Conservation (phyloP, 1,140 invertebrate species). For the Pectinophora gossypiella region DNA sequence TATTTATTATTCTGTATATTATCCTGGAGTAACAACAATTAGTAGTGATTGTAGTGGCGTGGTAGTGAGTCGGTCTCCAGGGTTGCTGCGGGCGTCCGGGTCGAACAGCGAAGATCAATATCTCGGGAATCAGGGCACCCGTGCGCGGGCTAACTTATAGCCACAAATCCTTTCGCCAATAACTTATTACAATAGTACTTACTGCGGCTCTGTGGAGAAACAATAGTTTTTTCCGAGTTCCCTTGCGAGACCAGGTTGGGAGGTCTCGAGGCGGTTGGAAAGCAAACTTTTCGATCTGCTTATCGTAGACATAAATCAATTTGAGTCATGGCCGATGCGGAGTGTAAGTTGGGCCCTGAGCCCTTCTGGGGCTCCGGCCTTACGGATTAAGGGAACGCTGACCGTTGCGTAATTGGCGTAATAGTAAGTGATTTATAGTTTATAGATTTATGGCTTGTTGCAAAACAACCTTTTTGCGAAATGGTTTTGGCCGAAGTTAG, state of each 20-base stretch:
- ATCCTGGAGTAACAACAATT: too few relatives aligned
- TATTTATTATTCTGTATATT: too few relatives aligned
- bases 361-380: slow-evolving; percentile 45
- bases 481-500: too few relatives aligned
- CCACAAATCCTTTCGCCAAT: slow-evolving; percentile 39
- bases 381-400: slow-evolving; percentile 54
- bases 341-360: slow-evolving; percentile 45
- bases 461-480: too few relatives aligned
- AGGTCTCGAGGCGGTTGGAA: slow-evolving; percentile 15
- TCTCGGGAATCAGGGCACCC: slow-evolving; percentile 46
- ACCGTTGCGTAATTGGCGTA: slow-evolving; percentile 64
- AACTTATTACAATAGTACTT: slow-evolving; percentile 44
- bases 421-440: slow-evolving; percentile 63
- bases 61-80: too few relatives aligned
- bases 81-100: too few relatives aligned
- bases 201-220: slow-evolving; percentile 23
- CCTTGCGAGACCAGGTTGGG: slow-evolving; percentile 9
- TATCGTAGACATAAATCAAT: slow-evolving; percentile 63
- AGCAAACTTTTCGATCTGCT: slow-evolving; percentile 47
- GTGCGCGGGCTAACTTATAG: slow-evolving; percentile 42
- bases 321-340: slow-evolving; percentile 44
- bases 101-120: slow-evolving; percentile 47
- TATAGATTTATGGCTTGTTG: slow-evolving; percentile 24
- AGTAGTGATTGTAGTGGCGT: too few relatives aligned
- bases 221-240: slow-evolving; percentile 30